phyloP scores from a whole-genome alignment of 2,113 vertebrate species.

The Chlamydotis undulata region DNA sequence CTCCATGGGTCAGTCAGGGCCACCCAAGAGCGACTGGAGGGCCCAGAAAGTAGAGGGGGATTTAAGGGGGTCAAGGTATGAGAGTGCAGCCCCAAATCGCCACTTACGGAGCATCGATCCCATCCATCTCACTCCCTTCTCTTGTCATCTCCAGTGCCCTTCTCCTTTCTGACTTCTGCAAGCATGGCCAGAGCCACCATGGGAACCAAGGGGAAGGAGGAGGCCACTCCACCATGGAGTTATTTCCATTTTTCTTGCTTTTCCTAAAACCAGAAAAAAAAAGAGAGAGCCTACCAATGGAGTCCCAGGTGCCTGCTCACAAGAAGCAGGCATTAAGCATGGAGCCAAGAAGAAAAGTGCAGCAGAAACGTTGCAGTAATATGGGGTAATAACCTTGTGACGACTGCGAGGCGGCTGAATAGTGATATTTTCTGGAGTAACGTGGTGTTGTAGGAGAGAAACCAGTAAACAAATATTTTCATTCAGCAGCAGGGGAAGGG shows the following conservation, averaged over 20 bases:
- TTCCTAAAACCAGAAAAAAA: neutral
- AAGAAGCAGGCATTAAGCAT: neutral
- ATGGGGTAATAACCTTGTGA: neutral
- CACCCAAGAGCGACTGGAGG: neutral
- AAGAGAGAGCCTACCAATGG: neutral
- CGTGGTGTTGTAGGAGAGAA: neutral
- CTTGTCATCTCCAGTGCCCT: neutral
- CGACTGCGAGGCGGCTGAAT: neutral
- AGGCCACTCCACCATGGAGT: neutral
- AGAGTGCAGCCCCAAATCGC: neutral
- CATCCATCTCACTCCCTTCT: neutral
- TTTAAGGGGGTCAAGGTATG: neutral
- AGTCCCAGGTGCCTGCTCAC: neutral
- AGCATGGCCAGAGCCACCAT: neutral
- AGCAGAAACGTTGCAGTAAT: neutral
- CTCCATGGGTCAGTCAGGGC: neutral
- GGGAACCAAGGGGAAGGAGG: neutral
- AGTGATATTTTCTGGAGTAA: neutral
- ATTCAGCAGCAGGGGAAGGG: neutral
- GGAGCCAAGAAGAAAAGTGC: neutral
- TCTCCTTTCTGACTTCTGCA: neutral
- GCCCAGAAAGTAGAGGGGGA: neutral
- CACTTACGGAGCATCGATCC: rapidly evolving
- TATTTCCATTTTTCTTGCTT: neutral
- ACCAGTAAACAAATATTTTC: neutral